Evolutionary conservation across 2,113 vertebrate genomes (phyloP).

Genomic region (Pterophyllum scalare): DNA sequence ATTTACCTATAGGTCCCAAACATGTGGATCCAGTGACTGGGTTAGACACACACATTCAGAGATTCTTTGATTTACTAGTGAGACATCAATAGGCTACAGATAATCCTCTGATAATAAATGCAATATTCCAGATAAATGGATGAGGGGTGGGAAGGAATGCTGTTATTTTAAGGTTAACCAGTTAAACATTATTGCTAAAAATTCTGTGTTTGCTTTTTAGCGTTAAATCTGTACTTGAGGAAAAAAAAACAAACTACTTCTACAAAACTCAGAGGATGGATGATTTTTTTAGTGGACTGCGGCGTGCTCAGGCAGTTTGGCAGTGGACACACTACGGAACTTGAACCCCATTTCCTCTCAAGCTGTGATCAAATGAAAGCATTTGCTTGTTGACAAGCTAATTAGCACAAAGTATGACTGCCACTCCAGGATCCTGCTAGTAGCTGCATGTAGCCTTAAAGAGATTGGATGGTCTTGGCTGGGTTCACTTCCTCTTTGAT

Average conservation of each 20-base stretch:
- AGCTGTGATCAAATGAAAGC: slow-evolving; percentile 69
- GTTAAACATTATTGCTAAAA: not conserved
- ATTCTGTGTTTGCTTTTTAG: not conserved
- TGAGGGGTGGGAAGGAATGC: not conserved
- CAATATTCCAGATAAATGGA: not conserved
- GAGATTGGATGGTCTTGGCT: slow-evolving; percentile 71
- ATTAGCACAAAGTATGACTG: slow-evolving; percentile 69
- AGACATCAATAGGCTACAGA: not conserved
- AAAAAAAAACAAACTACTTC: not conserved
- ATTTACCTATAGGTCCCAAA: not conserved
- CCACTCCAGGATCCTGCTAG: slow-evolving; percentile 64
- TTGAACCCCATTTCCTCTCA: slow-evolving; percentile 63
- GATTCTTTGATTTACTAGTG: not conserved
- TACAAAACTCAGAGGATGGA: slow-evolving; percentile 13
- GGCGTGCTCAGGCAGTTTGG: slow-evolving; percentile 38
- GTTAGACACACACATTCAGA: not conserved
- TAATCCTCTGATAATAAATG: not conserved
- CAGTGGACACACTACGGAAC: slow-evolving; percentile 32
- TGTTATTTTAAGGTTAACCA: not conserved
- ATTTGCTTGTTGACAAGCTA: slow-evolving; percentile 74
- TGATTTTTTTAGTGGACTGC: slow-evolving; percentile 41
- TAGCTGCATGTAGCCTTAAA: slow-evolving; percentile 68
- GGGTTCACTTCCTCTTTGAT: slow-evolving; percentile 65
- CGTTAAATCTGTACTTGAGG: not conserved
- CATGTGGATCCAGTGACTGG: not conserved